Percentiles rank a stretch among this genome's conserved stretches.
These are phyloP conservation scores for Flabesymbios commensalis DNA, from an alignment of 2,888 invertebrate species.

Conservation along the genomic window DNA sequence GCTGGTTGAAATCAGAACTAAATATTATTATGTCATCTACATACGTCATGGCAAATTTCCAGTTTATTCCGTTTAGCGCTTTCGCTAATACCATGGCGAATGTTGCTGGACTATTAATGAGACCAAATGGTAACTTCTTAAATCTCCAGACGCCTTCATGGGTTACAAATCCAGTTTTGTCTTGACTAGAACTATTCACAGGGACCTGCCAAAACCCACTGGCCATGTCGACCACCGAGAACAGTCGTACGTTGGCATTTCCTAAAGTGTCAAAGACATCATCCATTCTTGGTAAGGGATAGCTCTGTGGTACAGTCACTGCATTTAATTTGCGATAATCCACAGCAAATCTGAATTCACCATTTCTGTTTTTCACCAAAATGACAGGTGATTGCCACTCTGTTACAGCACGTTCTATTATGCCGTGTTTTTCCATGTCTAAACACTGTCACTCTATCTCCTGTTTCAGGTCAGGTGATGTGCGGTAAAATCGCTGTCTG, in stretches of 20 bases:
- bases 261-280: background rate
- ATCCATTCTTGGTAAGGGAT: background rate
- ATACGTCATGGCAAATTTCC: background rate
- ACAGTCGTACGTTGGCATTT: background rate
- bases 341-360: background rate
- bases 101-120: background rate
- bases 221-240: background rate
- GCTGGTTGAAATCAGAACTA: background rate
- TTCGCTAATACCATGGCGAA: background rate
- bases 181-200: background rate
- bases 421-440: too few species aligned
- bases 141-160: background rate
- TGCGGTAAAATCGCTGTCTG: too few species aligned
- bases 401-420: background rate
- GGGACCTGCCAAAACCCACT: constrained; percentile 3
- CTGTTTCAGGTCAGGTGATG: too few species aligned
- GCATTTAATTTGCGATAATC: background rate
- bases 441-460: too few species aligned
- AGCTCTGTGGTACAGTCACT: background rate
- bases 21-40: background rate
- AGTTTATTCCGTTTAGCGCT: background rate
- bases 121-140: constrained; percentile 2
- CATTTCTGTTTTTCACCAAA: background rate
- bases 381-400: background rate
- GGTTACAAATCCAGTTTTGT: constrained; percentile 1